Evolutionary conservation across 2,113 vertebrate genomes (phyloP).

Genomic region (Onychorhynchus coronatus): DNA sequence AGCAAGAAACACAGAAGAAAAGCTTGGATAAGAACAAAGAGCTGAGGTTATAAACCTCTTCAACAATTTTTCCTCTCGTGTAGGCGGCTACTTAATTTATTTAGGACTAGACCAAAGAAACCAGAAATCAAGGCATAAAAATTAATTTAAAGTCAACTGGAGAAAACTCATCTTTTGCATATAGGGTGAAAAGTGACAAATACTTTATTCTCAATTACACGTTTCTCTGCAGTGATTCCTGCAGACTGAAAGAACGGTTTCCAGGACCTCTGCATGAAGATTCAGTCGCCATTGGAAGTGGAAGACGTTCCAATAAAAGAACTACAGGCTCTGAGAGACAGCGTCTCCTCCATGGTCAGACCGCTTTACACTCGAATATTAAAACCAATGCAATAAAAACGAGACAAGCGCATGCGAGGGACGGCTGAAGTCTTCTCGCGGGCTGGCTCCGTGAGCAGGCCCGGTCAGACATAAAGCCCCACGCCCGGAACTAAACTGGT

Average conservation of each 20-base stretch:
- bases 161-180: neutral
- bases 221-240: neutral
- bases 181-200: neutral
- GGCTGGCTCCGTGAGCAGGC: fast-evolving
- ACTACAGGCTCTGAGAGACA: neutral
- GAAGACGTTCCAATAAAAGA: neutral
- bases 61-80: neutral
- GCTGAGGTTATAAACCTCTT: neutral
- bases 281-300: neutral
- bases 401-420: fast-evolving
- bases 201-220: neutral
- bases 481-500: neutral
- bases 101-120: neutral
- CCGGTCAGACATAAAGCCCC: neutral
- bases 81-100: neutral
- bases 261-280: neutral
- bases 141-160: neutral
- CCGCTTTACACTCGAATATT: neutral
- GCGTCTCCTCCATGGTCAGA: neutral
- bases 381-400: fast-evolving
- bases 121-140: neutral
- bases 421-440: fast-evolving
- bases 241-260: neutral
- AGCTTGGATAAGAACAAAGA: neutral
- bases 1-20: neutral